Evolutionary conservation across 2,113 vertebrate species (phyloP), one percentile per base, ranked within the genome.

Genomic region (Python bivittatus): DNA sequence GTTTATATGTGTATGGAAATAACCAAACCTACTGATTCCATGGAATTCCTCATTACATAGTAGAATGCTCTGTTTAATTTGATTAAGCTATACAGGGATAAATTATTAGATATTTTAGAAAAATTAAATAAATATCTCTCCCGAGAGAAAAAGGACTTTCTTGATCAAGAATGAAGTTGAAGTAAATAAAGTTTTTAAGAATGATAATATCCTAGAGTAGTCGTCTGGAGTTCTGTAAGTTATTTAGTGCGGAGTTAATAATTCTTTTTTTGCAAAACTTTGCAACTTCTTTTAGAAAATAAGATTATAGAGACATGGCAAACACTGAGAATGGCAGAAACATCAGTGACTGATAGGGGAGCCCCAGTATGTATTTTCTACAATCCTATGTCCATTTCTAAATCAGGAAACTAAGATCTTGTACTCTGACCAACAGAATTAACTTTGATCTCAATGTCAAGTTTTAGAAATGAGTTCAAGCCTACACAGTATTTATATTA

Each of bases 101-200:
- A 79, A 89, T 89, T 53, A 89, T 72, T n/a, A 72, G 88, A 25
- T 6, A 54, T 79, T 68, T 79, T n/a, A 90, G 64, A 72, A 79
- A 68, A 90, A 90, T 90, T 56, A 79, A 90, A 56, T 38, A 90
- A 89, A 90, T 79, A 48, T 38, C 29, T 53, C 13, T 72, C 9
- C 60, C 61, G 52, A 79, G 89, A 72, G 48, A 22, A 90, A 79
- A 79, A 90, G 52, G 64, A 90, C 89, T 90, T 90, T 90, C 29
- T 79, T 90, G 68, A 57, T 56, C 3, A 1, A 90, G 53, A 52
- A 56, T 9, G 12, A 57, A 15, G 48, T 38, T 90, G 20, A 90
- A 54, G 33, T 90, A 90, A 90, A 42, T 83, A 90, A 83, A 54
- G 56, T 57, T 57, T 13, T 38, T 11, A 44, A 42, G 89, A 83